Base-by-base conservation (phyloP, 2,797 vertebrate species). In the Myotis findleyi region DNA sequence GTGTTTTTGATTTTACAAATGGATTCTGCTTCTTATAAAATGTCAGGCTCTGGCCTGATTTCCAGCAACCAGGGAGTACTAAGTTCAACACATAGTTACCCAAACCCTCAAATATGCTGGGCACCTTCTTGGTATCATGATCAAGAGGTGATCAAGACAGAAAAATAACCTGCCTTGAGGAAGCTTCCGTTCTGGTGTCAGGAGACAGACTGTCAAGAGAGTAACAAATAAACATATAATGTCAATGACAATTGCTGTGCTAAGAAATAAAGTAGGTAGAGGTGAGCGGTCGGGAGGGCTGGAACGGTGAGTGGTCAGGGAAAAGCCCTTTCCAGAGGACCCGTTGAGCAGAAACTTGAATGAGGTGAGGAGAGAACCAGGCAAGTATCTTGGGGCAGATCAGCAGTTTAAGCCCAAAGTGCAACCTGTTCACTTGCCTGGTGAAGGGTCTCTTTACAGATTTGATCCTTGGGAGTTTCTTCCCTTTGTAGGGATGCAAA, bases 1-100 rank as follows among this genome's bases (percentile, higher is more conserved):
- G 17, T 10, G 2, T 6, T 86, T 71, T 93, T 51, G 55, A 64
- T 88, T 88, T 53, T 71, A 49, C 30, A 47, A 6, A 87, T 53
- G 16, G 13, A 12, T 77, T 68, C 10, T 75, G n/a, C 57, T 89
- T 41, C 68, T 51, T 81, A 64, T n/a, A 51, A 93, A 68, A 80
- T 59, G 33, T n/a, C 36, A 49, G 36, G 21, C 16, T 87, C 47
- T 27, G 16, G 62, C 33, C 14, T 88, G 53, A 25, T 47, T 86
- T 75, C 18, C 55, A 59, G 55, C 8, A 47, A 44, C 7, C 38
- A 69, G 62, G 23, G 75, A 16, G 23, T 30, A 23, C 18, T 41
- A 73, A 77, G 23, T 76, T 55, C 51, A 77, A 21, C 51, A 27
- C 12, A 20, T 3, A 20, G 25, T 72, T 55, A 30, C n/a, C 18